phyloP scores from a whole-genome alignment of 2,113 vertebrate species.

The Sclerurus mexicanus region DNA sequence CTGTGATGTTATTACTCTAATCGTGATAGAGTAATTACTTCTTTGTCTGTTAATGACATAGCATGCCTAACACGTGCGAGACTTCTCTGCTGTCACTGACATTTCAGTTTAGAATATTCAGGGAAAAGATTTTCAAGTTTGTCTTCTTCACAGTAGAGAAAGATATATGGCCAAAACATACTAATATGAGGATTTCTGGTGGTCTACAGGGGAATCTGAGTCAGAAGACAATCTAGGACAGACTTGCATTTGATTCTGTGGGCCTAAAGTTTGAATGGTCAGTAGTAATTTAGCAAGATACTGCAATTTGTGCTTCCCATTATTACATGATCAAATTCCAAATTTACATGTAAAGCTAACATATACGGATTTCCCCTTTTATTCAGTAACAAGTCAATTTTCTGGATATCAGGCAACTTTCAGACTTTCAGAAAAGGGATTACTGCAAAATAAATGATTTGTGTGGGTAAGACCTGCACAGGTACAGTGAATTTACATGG shows the following conservation, averaged over 20 bases:
- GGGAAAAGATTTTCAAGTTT: background rate
- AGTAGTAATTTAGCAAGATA: background rate
- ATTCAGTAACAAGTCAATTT: background rate
- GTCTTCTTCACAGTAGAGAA: background rate
- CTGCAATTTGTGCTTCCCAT: background rate
- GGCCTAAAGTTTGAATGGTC: background rate
- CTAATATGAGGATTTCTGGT: background rate
- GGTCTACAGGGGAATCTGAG: background rate
- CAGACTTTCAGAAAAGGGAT: background rate
- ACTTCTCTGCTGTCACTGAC: background rate
- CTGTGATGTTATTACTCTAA: conserved; percentile 11
- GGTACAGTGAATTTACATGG: background rate
- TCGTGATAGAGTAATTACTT: background rate
- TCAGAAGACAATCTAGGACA: background rate
- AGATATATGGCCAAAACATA: background rate
- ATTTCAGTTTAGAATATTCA: background rate
- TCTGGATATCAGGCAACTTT: background rate
- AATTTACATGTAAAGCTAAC: background rate
- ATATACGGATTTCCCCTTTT: background rate
- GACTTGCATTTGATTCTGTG: background rate
- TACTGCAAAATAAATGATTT: background rate
- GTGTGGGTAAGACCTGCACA: background rate
- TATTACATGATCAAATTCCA: background rate
- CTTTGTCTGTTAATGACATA: background rate
- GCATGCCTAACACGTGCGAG: background rate